Base-by-base conservation (phyloP, 2,888 invertebrate species). In the Euplexia lucipara region DNA sequence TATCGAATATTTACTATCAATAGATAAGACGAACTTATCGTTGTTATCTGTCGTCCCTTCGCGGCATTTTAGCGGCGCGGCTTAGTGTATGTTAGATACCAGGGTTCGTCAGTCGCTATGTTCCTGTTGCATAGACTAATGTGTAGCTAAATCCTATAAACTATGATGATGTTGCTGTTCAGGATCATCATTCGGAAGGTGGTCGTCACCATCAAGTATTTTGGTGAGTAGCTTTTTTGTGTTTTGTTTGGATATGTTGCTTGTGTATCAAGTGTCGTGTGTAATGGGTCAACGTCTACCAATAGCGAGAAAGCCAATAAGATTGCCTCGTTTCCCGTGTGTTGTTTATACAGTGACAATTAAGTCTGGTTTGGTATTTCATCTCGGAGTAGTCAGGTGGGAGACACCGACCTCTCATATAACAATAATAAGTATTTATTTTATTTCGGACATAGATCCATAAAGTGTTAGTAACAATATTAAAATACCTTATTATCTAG, bases 21-120 rank as follows among this genome's bases (percentile, higher is more conserved):
- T 73, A 78, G 78, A 78, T 65, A 54, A 73, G 30, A 37, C 12
- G 3, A n/a, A 37, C 35, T 47, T 57, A 72, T 78, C 53, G 44
- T 20, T 30, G 48, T 49, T 77, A 72, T 77, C 72, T 56, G n/a
- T 10, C 2, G 77, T 52, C 56, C 32, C 20, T n/a, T 37, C 10
- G 45, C 57, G 35, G 67, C 78, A 73, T 78, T 58, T 73, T 78
- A 78, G 66, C 34, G 47, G 49, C 41, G 35, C 44, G 20, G 2
- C 4, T 18, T 65, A 73, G 78, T 73, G 10, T 5, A 53, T 37
- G 10, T 41, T 35, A 49, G 45, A 42, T 65, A 45, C 18, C 20
- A 45, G 10, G 1, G 4, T 8, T 18, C n/a, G 49, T 0, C 37
- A 54, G 78, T 73, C 65, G 66, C 44, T 22, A 65, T 42, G 57